These are phyloP conservation scores for Helicorthomorpha holstii DNA, from an alignment of 1,140 invertebrate species.

Conservation along the genomic window DNA sequence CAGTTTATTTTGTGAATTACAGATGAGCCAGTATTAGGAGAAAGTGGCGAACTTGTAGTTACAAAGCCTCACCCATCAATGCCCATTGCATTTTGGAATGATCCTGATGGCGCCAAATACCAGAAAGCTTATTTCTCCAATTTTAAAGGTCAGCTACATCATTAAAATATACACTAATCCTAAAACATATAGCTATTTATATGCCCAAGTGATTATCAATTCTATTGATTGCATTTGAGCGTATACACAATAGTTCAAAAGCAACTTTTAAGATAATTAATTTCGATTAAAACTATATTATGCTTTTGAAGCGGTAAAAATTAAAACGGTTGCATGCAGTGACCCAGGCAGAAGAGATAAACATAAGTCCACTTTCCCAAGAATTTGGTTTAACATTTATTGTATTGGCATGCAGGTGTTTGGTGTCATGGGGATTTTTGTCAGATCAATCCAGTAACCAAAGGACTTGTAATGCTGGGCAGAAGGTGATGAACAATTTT, in stretches of 20 bases:
- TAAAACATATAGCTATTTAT: too few species aligned
- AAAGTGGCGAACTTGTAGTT: conserved; percentile 39
- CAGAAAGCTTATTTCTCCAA: conserved; percentile 38
- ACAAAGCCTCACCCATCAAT: conserved; percentile 39
- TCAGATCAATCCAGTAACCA: conserved; percentile 31
- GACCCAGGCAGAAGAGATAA: too few species aligned
- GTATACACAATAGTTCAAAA: too few species aligned
- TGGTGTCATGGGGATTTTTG: conserved; percentile 43
- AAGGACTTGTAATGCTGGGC: conserved; percentile 38
- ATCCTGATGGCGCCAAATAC: conserved; percentile 32
- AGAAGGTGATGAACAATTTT: neutral
- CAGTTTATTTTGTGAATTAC: conserved; percentile 7
- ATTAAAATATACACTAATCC: too few species aligned
- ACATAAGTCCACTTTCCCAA: neutral
- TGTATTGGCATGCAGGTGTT: conserved; percentile 20
- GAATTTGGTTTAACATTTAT: neutral
- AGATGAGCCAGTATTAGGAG: conserved; percentile 29
- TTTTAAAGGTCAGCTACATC: conserved; percentile 20
- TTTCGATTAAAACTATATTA: too few species aligned
- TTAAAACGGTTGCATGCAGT: too few species aligned
- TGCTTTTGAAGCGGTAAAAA: too few species aligned
- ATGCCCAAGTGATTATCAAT: too few species aligned
- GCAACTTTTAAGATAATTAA: too few species aligned
- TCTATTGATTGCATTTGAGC: too few species aligned
- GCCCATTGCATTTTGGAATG: conserved; percentile 40